phyloP scores from a whole-genome alignment of 2,113 vertebrate genomes.

The Orthonyx spaldingii region DNA sequence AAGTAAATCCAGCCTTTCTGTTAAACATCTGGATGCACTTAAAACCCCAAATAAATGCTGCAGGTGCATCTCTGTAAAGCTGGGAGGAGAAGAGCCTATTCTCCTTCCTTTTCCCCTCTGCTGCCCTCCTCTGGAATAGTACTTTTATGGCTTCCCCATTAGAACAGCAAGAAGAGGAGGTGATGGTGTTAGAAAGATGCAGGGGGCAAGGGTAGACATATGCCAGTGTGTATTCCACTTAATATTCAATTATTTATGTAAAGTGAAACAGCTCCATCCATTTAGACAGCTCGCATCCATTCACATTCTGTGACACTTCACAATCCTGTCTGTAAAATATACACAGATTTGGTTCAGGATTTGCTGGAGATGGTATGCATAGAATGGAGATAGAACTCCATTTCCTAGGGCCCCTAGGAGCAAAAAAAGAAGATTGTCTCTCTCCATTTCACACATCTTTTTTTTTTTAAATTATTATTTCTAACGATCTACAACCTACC shows the following conservation, averaged over 20 bases:
- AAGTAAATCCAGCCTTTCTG: not conserved
- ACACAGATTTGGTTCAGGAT: rapidly evolving
- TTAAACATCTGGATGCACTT: not conserved
- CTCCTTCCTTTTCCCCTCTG: not conserved
- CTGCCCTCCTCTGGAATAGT: not conserved
- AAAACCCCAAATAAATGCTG: not conserved
- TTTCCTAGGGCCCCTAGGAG: not conserved
- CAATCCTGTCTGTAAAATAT: not conserved
- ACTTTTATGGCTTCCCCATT: not conserved
- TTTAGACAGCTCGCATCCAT: not conserved
- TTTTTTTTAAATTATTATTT: not conserved
- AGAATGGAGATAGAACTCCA: not conserved
- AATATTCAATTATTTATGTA: not conserved
- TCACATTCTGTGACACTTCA: not conserved
- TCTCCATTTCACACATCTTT: not conserved
- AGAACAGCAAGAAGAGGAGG: not conserved
- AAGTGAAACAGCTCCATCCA: not conserved
- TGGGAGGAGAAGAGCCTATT: not conserved
- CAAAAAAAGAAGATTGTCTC: not conserved
- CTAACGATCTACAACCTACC: not conserved
- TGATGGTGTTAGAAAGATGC: not conserved
- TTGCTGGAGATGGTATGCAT: not conserved
- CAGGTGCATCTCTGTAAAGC: not conserved
- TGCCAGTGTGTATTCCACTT: not conserved
- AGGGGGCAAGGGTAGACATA: not conserved